Evolutionary conservation across 2,797 vertebrate genomes (phyloP), one percentile per base, ranked within the genome.

Genomic region (Tokudaia muenninki): DNA sequence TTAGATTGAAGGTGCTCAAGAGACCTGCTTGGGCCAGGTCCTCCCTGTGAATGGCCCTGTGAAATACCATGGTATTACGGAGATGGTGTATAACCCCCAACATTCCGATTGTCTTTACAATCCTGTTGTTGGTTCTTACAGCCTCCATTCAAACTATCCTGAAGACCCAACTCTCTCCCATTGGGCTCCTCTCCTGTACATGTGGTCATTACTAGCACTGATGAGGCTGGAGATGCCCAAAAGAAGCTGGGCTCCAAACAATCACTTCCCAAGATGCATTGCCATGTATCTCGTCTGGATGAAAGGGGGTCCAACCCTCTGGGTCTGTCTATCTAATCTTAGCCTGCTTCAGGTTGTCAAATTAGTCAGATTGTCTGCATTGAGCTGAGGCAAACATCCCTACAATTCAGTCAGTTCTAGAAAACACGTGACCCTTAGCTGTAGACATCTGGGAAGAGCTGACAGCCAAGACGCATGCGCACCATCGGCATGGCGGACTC

Each of bases 181-280:
- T 5, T 5, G 74, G 81, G 52, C 13, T n/a, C 5, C 81, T 24
- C n/a, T 80, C 74, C 17, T 0, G 0, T 13, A 9, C 44, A 12
- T 6, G 17, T 22, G 44, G 13, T 57, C 65, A 17, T 41, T 4
- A 2, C 22, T 19, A 82, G 61, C 13, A 3, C 31, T 12, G 9
- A 31, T 1, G 1, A 4, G 41, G 21, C 1, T 26, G 34, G 47
- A 61, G 29, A 2, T 0, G 2, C 1, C 3, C 1, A 55, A 5
- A 77, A 44, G 31, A 67, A 83, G 17, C 2, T 0, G 92, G 74
- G 21, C 17, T n/a, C 26, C 50, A 50, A 59, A 88, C 50, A 37
- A 17, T 59, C 75, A 29, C 6, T 24, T 83, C 41, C 22, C 17
- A 31, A 11, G 44, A 63, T 55, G 4, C 26, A 0, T 24, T 31